Evolutionary conservation across 2,888 invertebrate species (phyloP).

Genomic region (Microplitis deprimator): DNA sequence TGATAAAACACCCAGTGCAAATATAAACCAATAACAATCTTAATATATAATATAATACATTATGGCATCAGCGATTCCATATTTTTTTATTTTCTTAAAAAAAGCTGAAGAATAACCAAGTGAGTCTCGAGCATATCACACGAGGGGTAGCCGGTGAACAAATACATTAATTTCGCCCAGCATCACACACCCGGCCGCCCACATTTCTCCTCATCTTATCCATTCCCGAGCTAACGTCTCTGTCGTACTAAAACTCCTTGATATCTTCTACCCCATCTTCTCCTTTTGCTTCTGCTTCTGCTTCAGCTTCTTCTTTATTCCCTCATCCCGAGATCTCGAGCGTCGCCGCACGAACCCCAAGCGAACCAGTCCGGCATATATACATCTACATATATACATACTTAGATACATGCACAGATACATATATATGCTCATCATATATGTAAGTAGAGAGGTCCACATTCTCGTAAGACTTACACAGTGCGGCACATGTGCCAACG

Average conservation of each 20-base stretch:
- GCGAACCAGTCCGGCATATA: slow-evolving; percentile 34
- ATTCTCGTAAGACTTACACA: slow-evolving; percentile 48
- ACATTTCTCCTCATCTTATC: slow-evolving; percentile 32
- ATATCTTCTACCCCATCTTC: slow-evolving; percentile 25
- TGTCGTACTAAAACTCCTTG: slow-evolving; percentile 11
- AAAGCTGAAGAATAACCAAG: slow-evolving; percentile 49
- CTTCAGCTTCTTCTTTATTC: slow-evolving; percentile 23
- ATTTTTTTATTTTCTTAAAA: background rate
- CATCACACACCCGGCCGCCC: slow-evolving; percentile 44
- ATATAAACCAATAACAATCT: slow-evolving; percentile 1
- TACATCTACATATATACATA: slow-evolving; percentile 32
- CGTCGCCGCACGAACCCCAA: slow-evolving; percentile 32
- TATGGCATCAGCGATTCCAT: background rate
- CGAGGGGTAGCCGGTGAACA: slow-evolving; percentile 68
- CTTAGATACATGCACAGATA: slow-evolving; percentile 28
- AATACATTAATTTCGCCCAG: slow-evolving; percentile 70
- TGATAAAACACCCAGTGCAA: slow-evolving; percentile 35
- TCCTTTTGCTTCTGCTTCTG: slow-evolving; percentile 34
- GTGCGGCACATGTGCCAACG: slow-evolving; percentile 52
- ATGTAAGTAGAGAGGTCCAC: slow-evolving; percentile 29
- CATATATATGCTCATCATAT: slow-evolving; percentile 27
- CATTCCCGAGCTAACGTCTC: slow-evolving; percentile 14
- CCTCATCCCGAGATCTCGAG: slow-evolving; percentile 21
- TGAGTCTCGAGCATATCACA: slow-evolving; percentile 56
- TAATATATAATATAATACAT: background rate